phyloP scores from a whole-genome alignment of 2,888 invertebrate genomes.

The Allygus modestus region DNA sequence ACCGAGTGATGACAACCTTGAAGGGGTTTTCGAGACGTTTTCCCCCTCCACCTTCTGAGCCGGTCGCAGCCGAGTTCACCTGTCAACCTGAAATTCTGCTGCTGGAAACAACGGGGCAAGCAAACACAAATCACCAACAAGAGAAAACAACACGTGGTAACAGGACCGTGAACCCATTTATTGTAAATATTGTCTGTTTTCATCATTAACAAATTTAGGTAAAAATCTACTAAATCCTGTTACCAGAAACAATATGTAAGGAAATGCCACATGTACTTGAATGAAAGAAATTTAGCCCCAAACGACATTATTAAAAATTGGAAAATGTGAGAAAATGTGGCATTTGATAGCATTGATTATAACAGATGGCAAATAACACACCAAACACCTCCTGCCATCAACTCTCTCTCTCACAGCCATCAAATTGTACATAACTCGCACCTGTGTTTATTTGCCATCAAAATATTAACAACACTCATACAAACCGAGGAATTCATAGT shows the following conservation, averaged over 20 bases:
- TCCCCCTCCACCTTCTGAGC: constrained; percentile 49
- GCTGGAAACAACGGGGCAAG: constrained; percentile 68
- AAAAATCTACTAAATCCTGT: constrained; percentile 13
- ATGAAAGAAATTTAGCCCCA: constrained; percentile 19
- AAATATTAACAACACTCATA: constrained; percentile 13
- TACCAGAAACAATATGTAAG: constrained; percentile 26
- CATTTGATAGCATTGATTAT: background rate
- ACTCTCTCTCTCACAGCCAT: background rate
- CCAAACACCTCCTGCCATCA: constrained; percentile 1
- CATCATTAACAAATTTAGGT: background rate
- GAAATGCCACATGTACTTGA: constrained; percentile 22
- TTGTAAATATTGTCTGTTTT: background rate
- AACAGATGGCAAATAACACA: constrained; percentile 42
- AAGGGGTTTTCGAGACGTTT: constrained; percentile 51
- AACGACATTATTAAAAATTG: background rate
- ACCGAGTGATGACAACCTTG: constrained; percentile 64
- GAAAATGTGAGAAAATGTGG: constrained; percentile 32
- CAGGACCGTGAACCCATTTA: constrained; percentile 32
- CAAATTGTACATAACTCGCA: background rate
- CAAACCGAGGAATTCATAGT: background rate
- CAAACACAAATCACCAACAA: constrained; percentile 68
- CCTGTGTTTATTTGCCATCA: constrained; percentile 21
- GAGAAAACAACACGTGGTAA: constrained; percentile 36
- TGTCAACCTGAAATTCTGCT: constrained; percentile 66
- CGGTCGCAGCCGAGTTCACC: constrained; percentile 45